These are phyloP conservation scores for Vicugna pacos DNA, from an alignment of 2,113 vertebrate species.

Conservation along the genomic window DNA sequence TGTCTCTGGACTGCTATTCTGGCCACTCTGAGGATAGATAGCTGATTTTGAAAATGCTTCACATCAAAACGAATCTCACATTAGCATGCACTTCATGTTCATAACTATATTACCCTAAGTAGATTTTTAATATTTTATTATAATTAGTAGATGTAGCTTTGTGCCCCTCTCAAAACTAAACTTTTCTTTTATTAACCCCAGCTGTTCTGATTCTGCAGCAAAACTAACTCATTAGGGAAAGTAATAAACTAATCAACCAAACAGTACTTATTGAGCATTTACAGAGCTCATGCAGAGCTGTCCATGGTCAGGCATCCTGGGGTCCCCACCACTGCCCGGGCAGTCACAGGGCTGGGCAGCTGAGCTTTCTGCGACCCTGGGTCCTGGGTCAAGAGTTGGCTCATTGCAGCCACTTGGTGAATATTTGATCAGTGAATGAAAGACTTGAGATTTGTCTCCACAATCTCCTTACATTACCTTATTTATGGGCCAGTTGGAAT, in stretches of 20 bases:
- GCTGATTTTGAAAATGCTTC: slow-evolving; percentile 78
- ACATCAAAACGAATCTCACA: slow-evolving; percentile 75
- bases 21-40: slow-evolving; percentile 79
- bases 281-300: background rate
- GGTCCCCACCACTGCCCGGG: background rate
- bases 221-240: slow-evolving; percentile 55
- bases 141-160: slow-evolving; percentile 78
- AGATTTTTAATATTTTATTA: slow-evolving; percentile 83
- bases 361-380: background rate
- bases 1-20: slow-evolving; percentile 80
- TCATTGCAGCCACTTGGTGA: background rate
- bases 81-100: slow-evolving; percentile 77
- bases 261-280: slow-evolving; percentile 12
- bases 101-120: slow-evolving; percentile 78
- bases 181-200: slow-evolving; percentile 81
- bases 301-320: background rate
- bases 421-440: background rate
- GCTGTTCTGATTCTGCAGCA: slow-evolving; percentile 69
- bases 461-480: background rate
- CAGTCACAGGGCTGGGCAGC: background rate
- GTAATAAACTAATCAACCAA: slow-evolving; percentile 51
- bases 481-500: background rate
- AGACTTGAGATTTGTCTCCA: slow-evolving; percentile 23
- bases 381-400: background rate
- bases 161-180: slow-evolving; percentile 78